Evolutionary conservation across 2,888 invertebrate species (phyloP), one percentile per base, ranked within the genome.

Genomic region (Malthinus flaveolus): DNA sequence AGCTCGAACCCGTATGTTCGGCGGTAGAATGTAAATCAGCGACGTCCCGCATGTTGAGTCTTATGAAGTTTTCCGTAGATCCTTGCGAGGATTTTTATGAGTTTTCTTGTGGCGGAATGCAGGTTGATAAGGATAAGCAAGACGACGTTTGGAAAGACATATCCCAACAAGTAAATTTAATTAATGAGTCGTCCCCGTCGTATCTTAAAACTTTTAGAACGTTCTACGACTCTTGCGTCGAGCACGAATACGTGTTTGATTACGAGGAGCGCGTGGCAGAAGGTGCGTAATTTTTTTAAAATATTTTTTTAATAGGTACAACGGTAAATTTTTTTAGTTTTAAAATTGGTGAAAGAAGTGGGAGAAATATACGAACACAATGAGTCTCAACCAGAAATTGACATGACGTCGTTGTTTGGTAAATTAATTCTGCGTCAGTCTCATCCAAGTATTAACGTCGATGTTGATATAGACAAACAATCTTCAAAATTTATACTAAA

Each of bases 21-120:
- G 62, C 59, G 31, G 35, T 58, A 7, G 59, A 33, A 49, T 73
- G 72, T 56, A 69, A 68, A 59, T 55, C 64, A 13, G 58, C 62
- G 23, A 65, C 66, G 39, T 70, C 72, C 12, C 66, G 64, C 33
- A 71, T 74, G 39, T 60, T 73, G 32, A 63, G 63, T 52, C 59
- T 64, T 13, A 71, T 74, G 68, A 64, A 73, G 59, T 66, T 67
- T 60, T 60, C 64, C 7, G 61, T 36, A 23, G 61, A 64, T 39
- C 62, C 69, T 42, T 74, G 73, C 46, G 69, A 72, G 31, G 68
- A 73, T 49, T 74, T 73, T 56, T 74, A 74, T 42, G 68, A 70
- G 34, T 74, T 66, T 58, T 67, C 73, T 7, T 74, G 74, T 55
- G 72, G 73, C 23, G 61, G 65, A 46, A 46, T 62, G 61, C 36